Base-by-base conservation (phyloP, 1,140 invertebrate genomes). In the Meloidogyne floridensis region DNA sequence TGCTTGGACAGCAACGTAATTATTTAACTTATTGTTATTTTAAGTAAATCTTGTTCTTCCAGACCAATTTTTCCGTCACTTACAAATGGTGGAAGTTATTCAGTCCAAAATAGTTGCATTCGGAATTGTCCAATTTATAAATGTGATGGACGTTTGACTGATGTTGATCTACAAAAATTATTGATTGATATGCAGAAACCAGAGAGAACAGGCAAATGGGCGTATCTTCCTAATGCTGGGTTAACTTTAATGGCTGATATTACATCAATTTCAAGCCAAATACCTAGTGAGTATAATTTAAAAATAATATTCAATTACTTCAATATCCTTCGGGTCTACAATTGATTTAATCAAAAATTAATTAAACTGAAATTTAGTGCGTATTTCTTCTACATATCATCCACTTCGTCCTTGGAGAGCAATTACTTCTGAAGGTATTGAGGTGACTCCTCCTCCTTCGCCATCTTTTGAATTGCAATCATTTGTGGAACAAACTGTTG, bases 141-240 rank as follows among this genome's bases (percentile, higher is more conserved):
- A 80, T 78, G 75, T 54, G 84, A 85, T 11, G 84, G 84, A 9
- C 83, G 78, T 5, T 70, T 85, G 8, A 87, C 82, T 11, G 84
- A 85, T 71, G 42, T 13, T 9, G 84, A 85, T 76, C 43, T 85
- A 8, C 84, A 87, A 54, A 87, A 85, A 72, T 59, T 65, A 18
- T 32, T 85, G n/a, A 77, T 11, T 5, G 84, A 85, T 42, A 79
- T 87, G 47, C 54, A 51, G 47, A 86, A 84, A 70, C 75, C 76
- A 42, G 86, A 87, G 78, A 87, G 88, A 72, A 59, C 79, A 10
- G 86, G 82, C n/a, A 86, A 86, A 75, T 77, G 86, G 53, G 47
- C 56, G 2, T 51, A 76, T 13, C 69, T 86, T 32, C 83, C 85
- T n/a, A 75, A 69, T 20, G 86, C 86, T 9, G 11, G 11, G 13